A percentile compares a stretch with the other conserved stretches of the same genome.
These are phyloP conservation scores for Acanthornis magna DNA, from an alignment of 2,797 vertebrate genomes.

Conservation along the genomic window DNA sequence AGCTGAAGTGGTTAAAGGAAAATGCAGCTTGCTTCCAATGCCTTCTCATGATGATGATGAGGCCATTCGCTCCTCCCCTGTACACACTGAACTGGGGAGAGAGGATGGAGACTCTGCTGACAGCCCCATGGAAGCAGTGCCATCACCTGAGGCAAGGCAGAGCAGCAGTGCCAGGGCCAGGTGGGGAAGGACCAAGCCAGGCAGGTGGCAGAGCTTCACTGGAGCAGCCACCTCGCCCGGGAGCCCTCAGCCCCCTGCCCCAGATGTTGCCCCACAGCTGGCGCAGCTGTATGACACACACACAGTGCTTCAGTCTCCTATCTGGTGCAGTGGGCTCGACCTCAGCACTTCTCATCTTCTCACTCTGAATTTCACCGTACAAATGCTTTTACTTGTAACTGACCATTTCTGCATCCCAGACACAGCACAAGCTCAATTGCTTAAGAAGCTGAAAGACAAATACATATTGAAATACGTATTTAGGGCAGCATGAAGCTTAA, in stretches of 20 bases:
- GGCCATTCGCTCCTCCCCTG: background rate
- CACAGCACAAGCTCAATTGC: background rate
- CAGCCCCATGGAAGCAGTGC: background rate
- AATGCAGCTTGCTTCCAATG: background rate
- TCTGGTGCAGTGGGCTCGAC: background rate
- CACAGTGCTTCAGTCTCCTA: accelerated
- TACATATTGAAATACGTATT: background rate
- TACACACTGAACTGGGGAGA: too few species aligned
- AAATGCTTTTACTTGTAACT: background rate
- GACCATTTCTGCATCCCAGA: background rate
- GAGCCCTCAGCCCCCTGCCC: background rate
- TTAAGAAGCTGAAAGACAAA: background rate
- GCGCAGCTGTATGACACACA: background rate
- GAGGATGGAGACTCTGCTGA: accelerated
- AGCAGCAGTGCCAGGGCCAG: background rate
- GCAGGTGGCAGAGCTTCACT: background rate
- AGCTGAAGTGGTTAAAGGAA: background rate
- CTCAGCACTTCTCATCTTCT: background rate
- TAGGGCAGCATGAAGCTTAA: background rate
- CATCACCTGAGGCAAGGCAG: background rate
- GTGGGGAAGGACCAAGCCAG: background rate
- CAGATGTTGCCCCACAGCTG: accelerated
- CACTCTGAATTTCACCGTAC: background rate
- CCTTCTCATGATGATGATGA: background rate
- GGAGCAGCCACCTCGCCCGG: background rate